Conservation (phyloP, 2,797 vertebrate species). For the Emydoidea blandingii region DNA sequence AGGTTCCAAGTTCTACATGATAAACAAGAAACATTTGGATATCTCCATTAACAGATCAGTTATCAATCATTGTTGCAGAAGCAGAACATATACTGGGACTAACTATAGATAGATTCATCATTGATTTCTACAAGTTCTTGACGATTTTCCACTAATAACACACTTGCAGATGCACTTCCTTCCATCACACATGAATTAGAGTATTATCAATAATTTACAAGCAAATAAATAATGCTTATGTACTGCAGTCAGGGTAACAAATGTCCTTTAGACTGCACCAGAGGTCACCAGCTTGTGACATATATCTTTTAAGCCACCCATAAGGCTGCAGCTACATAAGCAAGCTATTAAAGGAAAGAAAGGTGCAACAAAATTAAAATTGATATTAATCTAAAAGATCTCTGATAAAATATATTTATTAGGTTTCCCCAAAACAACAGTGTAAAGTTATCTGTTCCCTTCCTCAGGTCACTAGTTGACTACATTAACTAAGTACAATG, state of each 20-base stretch:
- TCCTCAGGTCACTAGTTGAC: background rate
- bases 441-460: background rate
- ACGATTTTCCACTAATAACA: constrained; percentile 52
- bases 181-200: constrained; percentile 38
- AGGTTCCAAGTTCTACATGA: background rate
- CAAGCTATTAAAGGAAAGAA: background rate
- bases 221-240: constrained; percentile 19
- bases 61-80: constrained; percentile 22
- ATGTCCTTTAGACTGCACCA: background rate
- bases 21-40: background rate
- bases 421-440: background rate
- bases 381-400: background rate
- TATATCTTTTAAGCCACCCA: background rate
- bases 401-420: background rate
- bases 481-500: background rate
- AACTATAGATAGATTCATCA: constrained; percentile 53
- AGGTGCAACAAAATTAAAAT: background rate
- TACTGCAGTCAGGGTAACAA: constrained; percentile 47
- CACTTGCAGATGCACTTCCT: constrained; percentile 32
- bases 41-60: constrained; percentile 16
- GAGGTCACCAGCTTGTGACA: background rate
- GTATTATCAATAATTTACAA: constrained; percentile 46
- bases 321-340: background rate
- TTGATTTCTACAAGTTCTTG: constrained; percentile 20
- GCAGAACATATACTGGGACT: background rate